phyloP scores from a whole-genome alignment of 2,888 invertebrate species.

The Mythimna vitellina region DNA sequence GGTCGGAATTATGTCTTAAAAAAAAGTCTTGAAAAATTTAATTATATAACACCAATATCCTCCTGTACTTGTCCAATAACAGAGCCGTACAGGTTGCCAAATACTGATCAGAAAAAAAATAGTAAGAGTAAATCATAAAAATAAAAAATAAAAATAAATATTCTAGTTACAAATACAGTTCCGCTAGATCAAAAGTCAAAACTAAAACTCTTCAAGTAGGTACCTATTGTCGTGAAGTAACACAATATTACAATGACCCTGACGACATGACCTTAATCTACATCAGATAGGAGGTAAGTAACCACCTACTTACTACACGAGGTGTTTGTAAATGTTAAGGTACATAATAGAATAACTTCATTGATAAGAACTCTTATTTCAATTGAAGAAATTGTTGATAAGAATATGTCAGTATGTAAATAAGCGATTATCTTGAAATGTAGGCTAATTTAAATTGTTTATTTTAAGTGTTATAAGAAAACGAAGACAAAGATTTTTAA shows the following conservation, averaged over 20 bases:
- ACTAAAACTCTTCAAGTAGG: neutral
- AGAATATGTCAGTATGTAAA: neutral
- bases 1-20: neutral
- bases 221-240: constrained; percentile 16
- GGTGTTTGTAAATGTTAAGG: constrained; percentile 31
- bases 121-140: too few relatives aligned
- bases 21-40: neutral
- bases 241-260: constrained; percentile 35
- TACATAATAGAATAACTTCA: constrained; percentile 1
- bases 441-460: neutral
- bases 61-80: too few relatives aligned
- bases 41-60: neutral
- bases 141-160: too few relatives aligned
- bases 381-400: neutral
- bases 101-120: too few relatives aligned
- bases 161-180: neutral
- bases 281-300: constrained; percentile 27
- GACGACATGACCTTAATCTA: constrained; percentile 47
- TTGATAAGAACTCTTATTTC: neutral
- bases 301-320: neutral
- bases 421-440: neutral
- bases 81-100: too few relatives aligned
- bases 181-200: neutral
- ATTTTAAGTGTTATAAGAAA: neutral
- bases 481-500: neutral